Evolutionary conservation across 2,113 vertebrate genomes (phyloP).

Genomic region (human): DNA sequence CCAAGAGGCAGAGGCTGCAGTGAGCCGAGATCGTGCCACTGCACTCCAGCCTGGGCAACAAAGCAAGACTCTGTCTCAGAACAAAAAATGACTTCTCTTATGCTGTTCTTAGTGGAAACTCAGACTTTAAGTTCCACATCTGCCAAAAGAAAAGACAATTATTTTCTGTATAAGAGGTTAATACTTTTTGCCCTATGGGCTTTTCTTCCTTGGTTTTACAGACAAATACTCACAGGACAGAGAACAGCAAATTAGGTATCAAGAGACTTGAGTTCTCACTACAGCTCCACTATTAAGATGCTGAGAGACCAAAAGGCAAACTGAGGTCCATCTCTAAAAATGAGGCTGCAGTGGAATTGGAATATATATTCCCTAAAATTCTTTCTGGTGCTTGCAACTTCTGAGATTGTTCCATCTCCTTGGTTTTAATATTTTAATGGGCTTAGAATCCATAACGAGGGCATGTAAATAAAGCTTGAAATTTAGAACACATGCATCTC

Average conservation of each 20-base stretch:
- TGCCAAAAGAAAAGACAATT: not conserved
- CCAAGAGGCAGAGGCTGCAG: too few species aligned
- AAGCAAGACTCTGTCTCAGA: too few species aligned
- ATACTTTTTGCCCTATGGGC: not conserved
- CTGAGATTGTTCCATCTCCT: not conserved
- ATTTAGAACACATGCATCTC: not conserved
- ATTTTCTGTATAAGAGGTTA: not conserved
- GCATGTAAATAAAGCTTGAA: not conserved
- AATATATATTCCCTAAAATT: not conserved
- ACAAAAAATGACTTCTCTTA: not conserved
- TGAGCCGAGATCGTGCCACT: too few species aligned
- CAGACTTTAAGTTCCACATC: not conserved
- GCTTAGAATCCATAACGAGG: not conserved
- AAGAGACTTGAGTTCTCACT: not conserved
- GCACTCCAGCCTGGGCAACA: too few species aligned
- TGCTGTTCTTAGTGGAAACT: not conserved
- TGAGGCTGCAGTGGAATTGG: not conserved
- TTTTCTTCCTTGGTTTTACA: not conserved
- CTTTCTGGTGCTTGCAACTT: not conserved
- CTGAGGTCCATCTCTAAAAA: not conserved
- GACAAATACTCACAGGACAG: not conserved
- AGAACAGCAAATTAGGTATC: not conserved
- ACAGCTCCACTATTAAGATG: not conserved
- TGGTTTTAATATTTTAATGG: not conserved
- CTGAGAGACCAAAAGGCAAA: not conserved